Conservation (phyloP, 2,113 vertebrate species). For the Mugil cephalus region DNA sequence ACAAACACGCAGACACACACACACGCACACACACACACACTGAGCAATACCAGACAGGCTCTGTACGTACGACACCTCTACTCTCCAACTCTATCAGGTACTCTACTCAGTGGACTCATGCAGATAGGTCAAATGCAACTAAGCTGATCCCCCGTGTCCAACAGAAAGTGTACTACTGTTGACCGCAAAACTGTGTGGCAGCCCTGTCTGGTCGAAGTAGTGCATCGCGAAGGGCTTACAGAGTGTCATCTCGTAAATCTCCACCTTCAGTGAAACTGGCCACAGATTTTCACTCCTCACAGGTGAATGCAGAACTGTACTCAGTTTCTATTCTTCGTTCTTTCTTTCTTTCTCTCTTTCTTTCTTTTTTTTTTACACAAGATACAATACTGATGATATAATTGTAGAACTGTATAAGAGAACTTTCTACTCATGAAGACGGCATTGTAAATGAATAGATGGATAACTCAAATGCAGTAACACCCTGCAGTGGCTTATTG, state of each 20-base stretch:
- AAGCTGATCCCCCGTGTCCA: constrained; percentile 54
- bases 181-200: constrained; percentile 79
- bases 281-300: constrained; percentile 67
- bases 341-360: constrained; percentile 16
- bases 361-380: constrained; percentile 58
- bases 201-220: constrained; percentile 70
- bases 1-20: constrained; percentile 36
- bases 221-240: constrained; percentile 74
- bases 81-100: constrained; percentile 81
- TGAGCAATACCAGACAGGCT: constrained; percentile 81
- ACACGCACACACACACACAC: constrained; percentile 65
- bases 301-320: constrained; percentile 65
- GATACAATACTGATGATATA: constrained; percentile 60
- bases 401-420: constrained; percentile 65
- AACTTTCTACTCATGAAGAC: constrained; percentile 72
- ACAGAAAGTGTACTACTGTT: constrained; percentile 75
- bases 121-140: constrained; percentile 70
- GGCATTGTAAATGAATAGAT: constrained; percentile 71
- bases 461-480: constrained; percentile 65
- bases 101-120: constrained; percentile 75
- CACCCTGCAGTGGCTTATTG: constrained; percentile 74
- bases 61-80: constrained; percentile 69
- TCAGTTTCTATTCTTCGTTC: constrained; percentile 60
- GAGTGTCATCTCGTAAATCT: constrained; percentile 68
- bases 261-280: constrained; percentile 68